phyloP scores from a whole-genome alignment of 2,888 invertebrate genomes.

The Eupithecia centaureata region DNA sequence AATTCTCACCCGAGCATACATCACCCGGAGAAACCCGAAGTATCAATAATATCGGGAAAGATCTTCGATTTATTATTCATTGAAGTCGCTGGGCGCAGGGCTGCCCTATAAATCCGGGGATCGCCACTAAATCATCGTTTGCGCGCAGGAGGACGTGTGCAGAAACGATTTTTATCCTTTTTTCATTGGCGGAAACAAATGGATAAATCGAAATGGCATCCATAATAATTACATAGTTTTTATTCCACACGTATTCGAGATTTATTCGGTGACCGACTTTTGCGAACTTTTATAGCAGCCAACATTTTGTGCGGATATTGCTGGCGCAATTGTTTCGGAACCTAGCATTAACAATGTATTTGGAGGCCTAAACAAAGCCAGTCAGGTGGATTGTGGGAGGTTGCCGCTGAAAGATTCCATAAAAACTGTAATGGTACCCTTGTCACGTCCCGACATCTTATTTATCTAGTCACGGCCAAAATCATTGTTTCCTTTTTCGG shows the following conservation, averaged over 20 bases:
- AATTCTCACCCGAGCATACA: constrained; percentile 78
- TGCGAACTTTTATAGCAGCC: constrained; percentile 36
- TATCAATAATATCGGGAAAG: constrained; percentile 80
- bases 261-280: constrained; percentile 33
- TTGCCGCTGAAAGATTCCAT: constrained; percentile 74
- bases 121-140: constrained; percentile 79
- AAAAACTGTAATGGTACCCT: constrained; percentile 80
- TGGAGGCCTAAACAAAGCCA: constrained; percentile 69
- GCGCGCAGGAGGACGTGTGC: constrained; percentile 64
- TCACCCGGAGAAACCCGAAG: constrained; percentile 73
- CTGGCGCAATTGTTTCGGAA: constrained; percentile 49
- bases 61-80: constrained; percentile 81
- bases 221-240: constrained; percentile 51
- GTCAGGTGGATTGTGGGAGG: constrained; percentile 65
- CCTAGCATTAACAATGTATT: constrained; percentile 69
- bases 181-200: constrained; percentile 63
- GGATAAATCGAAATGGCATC: constrained; percentile 56
- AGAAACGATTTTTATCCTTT: constrained; percentile 66
- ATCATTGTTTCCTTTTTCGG: constrained; percentile 79
- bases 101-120: constrained; percentile 75
- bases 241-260: constrained; percentile 32
- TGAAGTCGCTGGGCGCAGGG: constrained; percentile 71
- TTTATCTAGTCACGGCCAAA: constrained; percentile 81
- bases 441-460: constrained; percentile 80
- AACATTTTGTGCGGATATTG: constrained; percentile 48